These are phyloP conservation scores for Vidua macroura DNA, from an alignment of 2,113 vertebrate genomes.

Conservation along the genomic window DNA sequence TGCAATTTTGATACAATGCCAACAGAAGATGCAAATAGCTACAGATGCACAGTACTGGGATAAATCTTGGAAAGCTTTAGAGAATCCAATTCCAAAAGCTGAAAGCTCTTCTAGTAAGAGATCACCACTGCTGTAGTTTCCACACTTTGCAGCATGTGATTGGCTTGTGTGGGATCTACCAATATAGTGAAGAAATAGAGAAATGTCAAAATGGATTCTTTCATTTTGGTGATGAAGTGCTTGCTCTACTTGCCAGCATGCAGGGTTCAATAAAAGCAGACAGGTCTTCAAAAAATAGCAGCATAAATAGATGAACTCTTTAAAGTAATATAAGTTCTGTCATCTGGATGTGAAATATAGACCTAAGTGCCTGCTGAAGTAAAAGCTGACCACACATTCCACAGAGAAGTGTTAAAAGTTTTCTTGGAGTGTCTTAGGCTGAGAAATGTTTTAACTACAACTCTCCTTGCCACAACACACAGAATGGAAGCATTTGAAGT, in stretches of 20 bases:
- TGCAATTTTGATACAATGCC: background rate
- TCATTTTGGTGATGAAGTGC: conserved; percentile 73
- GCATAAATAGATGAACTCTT: conserved; percentile 79
- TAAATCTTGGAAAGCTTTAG: background rate
- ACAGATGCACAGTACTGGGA: background rate
- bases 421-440: conserved; percentile 7
- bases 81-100: background rate
- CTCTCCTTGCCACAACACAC: background rate
- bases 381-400: background rate
- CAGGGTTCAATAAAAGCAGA: conserved; percentile 74
- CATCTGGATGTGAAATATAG: conserved; percentile 70
- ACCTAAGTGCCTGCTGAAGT: background rate
- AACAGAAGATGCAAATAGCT: background rate
- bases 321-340: conserved; percentile 77
- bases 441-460: conserved; percentile 14
- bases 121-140: background rate
- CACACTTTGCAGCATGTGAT: background rate
- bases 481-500: conserved; percentile 4
- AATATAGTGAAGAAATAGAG: conserved; percentile 28
- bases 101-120: background rate
- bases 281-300: conserved; percentile 73
- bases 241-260: conserved; percentile 28
- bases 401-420: conserved; percentile 18
- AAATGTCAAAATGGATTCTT: conserved; percentile 65
- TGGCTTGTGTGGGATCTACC: conserved; percentile 33